Evolutionary conservation across 2,888 invertebrate genomes (phyloP).

Genomic region (Microplitis manilae): DNA sequence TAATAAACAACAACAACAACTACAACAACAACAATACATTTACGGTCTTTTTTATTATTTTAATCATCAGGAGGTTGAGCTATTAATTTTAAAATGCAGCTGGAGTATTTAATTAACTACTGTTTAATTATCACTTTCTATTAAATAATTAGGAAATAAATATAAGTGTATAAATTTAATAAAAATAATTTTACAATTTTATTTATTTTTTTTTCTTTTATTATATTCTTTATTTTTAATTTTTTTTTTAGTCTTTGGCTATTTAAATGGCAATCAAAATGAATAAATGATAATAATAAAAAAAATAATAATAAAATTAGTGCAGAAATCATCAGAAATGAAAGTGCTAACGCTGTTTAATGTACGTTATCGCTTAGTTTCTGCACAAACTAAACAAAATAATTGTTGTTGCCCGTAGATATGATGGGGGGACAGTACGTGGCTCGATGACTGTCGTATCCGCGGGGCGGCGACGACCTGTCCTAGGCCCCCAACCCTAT

Average conservation of each 20-base stretch:
- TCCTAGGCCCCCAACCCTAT: conserved; percentile 72
- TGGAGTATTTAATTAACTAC: neutral
- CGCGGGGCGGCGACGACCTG: conserved; percentile 75
- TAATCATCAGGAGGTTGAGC: conserved; percentile 10
- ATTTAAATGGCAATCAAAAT: conserved; percentile 11
- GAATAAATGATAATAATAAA: conserved; percentile 14
- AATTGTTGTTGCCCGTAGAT: conserved; percentile 74
- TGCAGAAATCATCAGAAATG: conserved; percentile 39
- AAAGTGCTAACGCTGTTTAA: conserved; percentile 43
- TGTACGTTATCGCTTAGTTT: conserved; percentile 62
- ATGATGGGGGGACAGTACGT: conserved; percentile 76
- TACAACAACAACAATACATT: neutral
- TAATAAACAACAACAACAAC: conserved; percentile 10
- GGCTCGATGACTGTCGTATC: conserved; percentile 78
- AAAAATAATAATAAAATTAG: conserved; percentile 19
- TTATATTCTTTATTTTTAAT: conserved; percentile 22
- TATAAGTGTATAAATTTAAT: conserved; percentile 34
- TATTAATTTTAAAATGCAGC: conserved; percentile 8
- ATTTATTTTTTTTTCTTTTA: conserved; percentile 25
- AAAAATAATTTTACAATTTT: conserved; percentile 4
- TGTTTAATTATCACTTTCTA: conserved; percentile 9
- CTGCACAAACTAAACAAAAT: conserved; percentile 70
- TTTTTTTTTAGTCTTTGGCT: conserved; percentile 37
- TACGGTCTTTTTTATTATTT: neutral
- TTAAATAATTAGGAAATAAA: conserved; percentile 9